phyloP scores from a whole-genome alignment of 2,888 invertebrate genomes.

The Hydropsyche betteni region DNA sequence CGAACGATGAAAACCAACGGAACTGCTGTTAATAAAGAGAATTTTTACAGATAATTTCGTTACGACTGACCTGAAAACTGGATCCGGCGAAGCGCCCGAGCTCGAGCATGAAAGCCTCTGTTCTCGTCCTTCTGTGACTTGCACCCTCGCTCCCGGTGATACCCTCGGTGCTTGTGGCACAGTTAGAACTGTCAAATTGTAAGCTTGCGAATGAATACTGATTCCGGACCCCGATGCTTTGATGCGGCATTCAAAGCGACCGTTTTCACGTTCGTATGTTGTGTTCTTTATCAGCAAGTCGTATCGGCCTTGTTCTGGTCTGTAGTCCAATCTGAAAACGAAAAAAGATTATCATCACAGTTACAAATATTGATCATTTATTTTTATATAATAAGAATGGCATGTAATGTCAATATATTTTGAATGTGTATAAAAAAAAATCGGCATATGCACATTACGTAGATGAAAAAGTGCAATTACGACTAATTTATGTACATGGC shows the following conservation, averaged over 20 bases:
- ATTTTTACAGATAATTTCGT: no score
- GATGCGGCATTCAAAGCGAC: constrained; percentile 89
- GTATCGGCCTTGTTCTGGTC: constrained; percentile 83
- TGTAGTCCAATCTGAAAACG: constrained; percentile 75
- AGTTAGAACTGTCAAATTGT: constrained; percentile 85
- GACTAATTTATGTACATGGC: constrained; percentile 9
- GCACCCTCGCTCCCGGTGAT: constrained; percentile 77
- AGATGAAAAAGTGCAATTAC: constrained; percentile 14
- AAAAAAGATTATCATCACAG: neutral
- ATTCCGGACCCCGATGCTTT: constrained; percentile 85
- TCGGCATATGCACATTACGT: neutral
- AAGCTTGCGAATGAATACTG: constrained; percentile 84
- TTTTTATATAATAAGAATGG: neutral
- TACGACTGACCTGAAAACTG: constrained; percentile 74
- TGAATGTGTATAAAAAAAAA: constrained; percentile 10
- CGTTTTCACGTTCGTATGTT: constrained; percentile 90
- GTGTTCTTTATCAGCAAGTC: constrained; percentile 90
- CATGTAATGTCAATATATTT: neutral
- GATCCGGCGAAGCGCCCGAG: constrained; percentile 90
- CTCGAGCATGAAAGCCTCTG: constrained; percentile 83
- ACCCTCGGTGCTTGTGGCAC: constrained; percentile 84
- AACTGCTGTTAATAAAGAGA: neutral
- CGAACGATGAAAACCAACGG: neutral
- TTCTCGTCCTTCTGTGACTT: constrained; percentile 82
- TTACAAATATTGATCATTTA: neutral